phyloP scores from a whole-genome alignment of 2,888 invertebrate genomes.

The Idaea dimidiata region DNA sequence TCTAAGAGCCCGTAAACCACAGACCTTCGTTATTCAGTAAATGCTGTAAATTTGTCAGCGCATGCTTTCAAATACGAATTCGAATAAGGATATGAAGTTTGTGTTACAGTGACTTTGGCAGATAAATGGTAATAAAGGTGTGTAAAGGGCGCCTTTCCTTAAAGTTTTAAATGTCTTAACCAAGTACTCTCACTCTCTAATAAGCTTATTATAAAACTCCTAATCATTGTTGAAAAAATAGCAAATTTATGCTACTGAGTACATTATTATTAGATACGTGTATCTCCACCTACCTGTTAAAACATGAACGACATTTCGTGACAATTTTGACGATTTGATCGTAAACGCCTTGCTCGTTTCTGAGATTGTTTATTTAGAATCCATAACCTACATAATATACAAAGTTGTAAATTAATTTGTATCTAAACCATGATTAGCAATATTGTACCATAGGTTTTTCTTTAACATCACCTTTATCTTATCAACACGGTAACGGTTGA shows the following conservation, averaged over 20 bases:
- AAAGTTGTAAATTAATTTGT: not conserved
- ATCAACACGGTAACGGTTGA: conserved; percentile 1
- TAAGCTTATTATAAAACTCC: not conserved
- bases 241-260: not conserved
- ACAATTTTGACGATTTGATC: not conserved
- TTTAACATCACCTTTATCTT: conserved; percentile 11
- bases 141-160: no score
- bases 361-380: not conserved
- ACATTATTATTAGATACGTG: not conserved
- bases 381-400: not conserved
- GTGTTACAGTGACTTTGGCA: no score
- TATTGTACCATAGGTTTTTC: not conserved
- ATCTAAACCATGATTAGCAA: not conserved
- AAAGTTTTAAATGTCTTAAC: not conserved
- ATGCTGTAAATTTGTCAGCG: no score
- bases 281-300: no score
- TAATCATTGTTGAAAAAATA: not conserved
- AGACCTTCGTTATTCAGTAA: no score
- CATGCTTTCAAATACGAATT: no score
- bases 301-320: no score
- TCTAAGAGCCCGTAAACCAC: no score
- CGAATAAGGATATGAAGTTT: no score
- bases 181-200: not conserved
- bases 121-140: no score
- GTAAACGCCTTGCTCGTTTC: not conserved